These are phyloP conservation scores for Agapostemon virescens DNA, from an alignment of 2,888 invertebrate genomes.

Conservation along the genomic window DNA sequence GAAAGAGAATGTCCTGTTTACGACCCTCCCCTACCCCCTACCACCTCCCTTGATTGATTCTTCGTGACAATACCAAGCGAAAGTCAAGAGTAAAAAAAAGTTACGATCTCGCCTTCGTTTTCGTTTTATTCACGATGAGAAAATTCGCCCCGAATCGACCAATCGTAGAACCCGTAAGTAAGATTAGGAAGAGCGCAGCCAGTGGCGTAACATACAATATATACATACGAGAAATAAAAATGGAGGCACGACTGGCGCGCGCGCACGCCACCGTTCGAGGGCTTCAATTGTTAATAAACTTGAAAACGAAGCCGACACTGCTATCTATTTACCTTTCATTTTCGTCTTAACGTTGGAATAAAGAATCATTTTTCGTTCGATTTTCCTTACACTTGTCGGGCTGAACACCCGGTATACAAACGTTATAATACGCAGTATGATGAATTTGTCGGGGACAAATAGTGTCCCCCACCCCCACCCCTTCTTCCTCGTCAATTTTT, in stretches of 20 bases:
- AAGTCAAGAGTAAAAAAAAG: background rate
- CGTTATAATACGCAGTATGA: background rate
- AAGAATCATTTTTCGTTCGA: background rate
- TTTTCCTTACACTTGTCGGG: background rate
- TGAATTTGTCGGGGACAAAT: background rate
- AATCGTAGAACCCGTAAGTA: background rate
- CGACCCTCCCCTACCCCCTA: too few relatives aligned
- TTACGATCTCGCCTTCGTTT: background rate
- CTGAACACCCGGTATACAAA: slow-evolving; percentile 7
- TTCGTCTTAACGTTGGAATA: background rate
- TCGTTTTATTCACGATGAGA: background rate
- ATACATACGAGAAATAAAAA: background rate
- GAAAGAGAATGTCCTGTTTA: background rate
- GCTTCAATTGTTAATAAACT: background rate
- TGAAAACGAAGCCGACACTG: background rate
- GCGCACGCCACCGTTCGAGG: background rate
- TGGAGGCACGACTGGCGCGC: background rate
- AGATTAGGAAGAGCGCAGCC: background rate
- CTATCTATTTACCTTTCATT: background rate
- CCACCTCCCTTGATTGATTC: background rate
- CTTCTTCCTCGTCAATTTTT: background rate
- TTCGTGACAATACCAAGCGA: background rate
- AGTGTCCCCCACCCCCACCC: too few relatives aligned
- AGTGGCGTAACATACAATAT: background rate
- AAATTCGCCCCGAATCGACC: background rate